These are phyloP conservation scores for Manis crassicaudata DNA, from an alignment of 2,797 vertebrate genomes.

Conservation along the genomic window DNA sequence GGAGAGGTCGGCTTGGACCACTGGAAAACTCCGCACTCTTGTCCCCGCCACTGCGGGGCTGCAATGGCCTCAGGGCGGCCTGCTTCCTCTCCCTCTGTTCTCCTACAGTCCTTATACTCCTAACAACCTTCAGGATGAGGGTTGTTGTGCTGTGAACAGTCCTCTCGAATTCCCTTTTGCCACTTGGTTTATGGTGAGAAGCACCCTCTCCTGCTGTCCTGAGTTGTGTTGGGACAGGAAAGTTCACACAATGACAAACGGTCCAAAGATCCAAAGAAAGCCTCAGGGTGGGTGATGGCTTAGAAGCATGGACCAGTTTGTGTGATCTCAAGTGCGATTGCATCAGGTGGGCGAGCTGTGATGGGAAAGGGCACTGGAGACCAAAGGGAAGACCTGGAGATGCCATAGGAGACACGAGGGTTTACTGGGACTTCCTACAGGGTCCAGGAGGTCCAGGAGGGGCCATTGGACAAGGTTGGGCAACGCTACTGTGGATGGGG, in stretches of 20 bases:
- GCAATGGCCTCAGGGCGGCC: not conserved
- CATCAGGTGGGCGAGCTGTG: no score
- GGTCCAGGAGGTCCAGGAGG: no score
- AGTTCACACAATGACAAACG: not conserved
- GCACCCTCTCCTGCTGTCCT: not conserved
- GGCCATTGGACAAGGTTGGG: no score
- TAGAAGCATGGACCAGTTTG: no score
- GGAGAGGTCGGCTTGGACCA: not conserved
- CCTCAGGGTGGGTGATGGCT: not conserved
- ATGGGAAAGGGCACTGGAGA: no score
- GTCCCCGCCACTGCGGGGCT: fast-evolving
- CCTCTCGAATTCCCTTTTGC: not conserved
- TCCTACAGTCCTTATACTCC: not conserved
- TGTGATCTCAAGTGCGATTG: no score
- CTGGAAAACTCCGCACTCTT: not conserved
- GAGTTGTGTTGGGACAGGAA: not conserved
- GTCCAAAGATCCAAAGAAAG: conserved; percentile 5
- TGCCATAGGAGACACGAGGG: no score
- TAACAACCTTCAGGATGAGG: not conserved
- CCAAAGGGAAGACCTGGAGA: no score
- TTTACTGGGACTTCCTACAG: no score
- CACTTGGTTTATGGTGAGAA: not conserved
- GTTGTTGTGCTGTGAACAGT: no score
- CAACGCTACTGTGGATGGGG: no score
- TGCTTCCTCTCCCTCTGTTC: not conserved